Evolutionary conservation across 2,888 invertebrate genomes (phyloP).

Genomic region (Antheraea assamensis): DNA sequence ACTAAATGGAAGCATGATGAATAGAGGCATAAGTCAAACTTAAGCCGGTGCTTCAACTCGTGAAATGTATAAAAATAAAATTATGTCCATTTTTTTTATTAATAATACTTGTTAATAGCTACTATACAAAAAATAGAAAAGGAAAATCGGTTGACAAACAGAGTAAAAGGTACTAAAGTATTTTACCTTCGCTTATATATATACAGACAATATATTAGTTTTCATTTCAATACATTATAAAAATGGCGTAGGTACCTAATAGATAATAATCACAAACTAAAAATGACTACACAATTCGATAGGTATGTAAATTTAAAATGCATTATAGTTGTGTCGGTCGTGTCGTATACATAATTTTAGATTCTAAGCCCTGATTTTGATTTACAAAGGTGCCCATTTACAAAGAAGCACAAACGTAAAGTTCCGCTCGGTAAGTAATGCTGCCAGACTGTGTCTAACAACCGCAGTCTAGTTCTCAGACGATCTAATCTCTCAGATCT

Average conservation of each 20-base stretch:
- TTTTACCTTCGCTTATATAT: too few species aligned
- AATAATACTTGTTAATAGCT: too few species aligned
- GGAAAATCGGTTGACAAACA: too few species aligned
- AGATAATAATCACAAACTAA: not conserved
- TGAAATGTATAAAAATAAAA: too few species aligned
- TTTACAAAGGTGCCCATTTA: conserved; percentile 11
- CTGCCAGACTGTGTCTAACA: conserved; percentile 17
- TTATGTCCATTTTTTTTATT: too few species aligned
- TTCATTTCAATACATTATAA: not conserved
- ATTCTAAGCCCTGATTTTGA: conserved; percentile 8
- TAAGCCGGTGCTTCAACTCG: too few species aligned
- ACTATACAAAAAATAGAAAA: too few species aligned
- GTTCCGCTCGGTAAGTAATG: conserved; percentile 18
- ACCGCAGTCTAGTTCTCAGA: conserved; percentile 35
- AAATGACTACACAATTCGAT: not conserved
- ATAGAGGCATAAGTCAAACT: too few species aligned
- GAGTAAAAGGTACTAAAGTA: too few species aligned
- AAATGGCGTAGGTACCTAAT: not conserved
- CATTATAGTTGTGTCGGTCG: not conserved
- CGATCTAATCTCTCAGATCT: conserved; percentile 41
- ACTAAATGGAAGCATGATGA: too few species aligned
- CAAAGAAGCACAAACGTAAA: conserved; percentile 5
- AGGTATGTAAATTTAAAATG: not conserved
- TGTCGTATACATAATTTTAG: conserved; percentile 11
- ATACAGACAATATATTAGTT: too few species aligned